These are phyloP conservation scores for Noctilio leporinus DNA, from an alignment of 2,113 vertebrate genomes.

Conservation along the genomic window DNA sequence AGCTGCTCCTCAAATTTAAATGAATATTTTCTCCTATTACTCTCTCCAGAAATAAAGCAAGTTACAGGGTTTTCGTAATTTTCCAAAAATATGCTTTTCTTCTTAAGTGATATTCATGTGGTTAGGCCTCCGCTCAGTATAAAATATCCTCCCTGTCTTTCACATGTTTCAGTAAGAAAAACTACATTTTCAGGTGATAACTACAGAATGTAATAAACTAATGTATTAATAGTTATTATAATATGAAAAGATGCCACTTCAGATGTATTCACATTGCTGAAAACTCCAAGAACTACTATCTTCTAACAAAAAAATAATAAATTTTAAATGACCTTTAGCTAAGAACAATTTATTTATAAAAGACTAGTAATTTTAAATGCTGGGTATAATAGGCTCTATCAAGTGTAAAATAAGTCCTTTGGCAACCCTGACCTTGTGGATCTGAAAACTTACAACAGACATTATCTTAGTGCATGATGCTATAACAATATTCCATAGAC, in stretches of 20 bases:
- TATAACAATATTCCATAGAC: background rate
- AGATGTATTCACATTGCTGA: background rate
- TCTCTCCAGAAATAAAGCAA: constrained; percentile 66
- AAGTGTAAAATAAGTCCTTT: background rate
- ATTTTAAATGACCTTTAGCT: background rate
- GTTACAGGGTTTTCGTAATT: constrained; percentile 62
- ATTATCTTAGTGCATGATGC: background rate
- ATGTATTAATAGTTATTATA: background rate
- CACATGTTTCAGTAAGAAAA: background rate
- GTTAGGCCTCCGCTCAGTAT: background rate
- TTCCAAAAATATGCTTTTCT: background rate
- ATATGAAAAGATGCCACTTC: background rate
- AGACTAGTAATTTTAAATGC: background rate
- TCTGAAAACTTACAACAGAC: background rate
- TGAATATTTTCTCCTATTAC: constrained; percentile 21
- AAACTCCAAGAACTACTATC: background rate
- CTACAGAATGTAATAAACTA: background rate
- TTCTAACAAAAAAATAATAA: background rate
- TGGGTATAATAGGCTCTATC: background rate
- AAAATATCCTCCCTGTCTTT: background rate
- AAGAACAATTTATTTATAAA: background rate
- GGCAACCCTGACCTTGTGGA: background rate
- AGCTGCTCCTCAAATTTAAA: constrained; percentile 39
- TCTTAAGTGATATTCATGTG: background rate
- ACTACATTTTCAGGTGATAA: background rate